Evolutionary conservation across 2,888 invertebrate genomes (phyloP).

Genomic region (Drosophila mimica): DNA sequence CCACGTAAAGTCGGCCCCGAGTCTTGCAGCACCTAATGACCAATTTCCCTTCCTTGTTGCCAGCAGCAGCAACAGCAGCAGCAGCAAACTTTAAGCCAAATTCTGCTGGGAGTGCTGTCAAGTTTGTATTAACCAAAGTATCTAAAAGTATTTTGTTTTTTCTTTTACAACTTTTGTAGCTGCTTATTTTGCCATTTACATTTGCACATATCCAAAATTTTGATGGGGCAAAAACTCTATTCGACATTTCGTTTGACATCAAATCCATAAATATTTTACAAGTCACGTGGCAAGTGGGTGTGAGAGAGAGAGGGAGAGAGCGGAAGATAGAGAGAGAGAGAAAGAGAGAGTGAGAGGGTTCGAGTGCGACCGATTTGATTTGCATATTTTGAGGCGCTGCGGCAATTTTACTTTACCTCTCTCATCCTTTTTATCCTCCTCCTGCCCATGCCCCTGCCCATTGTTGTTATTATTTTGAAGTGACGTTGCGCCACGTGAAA

Average conservation of each 20-base stretch:
- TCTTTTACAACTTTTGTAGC: background rate
- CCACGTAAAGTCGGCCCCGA: constrained; percentile 60
- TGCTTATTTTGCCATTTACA: constrained; percentile 34
- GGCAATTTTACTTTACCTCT: background rate
- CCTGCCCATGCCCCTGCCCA: background rate
- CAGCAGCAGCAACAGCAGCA: constrained; percentile 1
- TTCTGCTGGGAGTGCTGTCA: constrained; percentile 33
- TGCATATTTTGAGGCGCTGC: constrained; percentile 48
- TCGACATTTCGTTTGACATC: constrained; percentile 47
- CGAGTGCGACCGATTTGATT: constrained; percentile 36
- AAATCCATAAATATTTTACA: constrained; percentile 52
- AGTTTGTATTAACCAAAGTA: constrained; percentile 8
- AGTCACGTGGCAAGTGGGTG: constrained; percentile 56
- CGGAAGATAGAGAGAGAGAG: background rate
- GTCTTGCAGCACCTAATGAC: constrained; percentile 73
- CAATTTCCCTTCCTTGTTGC: constrained; percentile 66
- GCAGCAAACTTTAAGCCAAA: constrained; percentile 41
- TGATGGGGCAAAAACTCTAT: constrained; percentile 15
- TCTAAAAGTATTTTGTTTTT: background rate
- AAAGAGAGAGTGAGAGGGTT: background rate
- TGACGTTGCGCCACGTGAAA: constrained; percentile 38
- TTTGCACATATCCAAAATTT: constrained; percentile 12
- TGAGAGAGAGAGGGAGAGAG: background rate
- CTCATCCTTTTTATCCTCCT: constrained; percentile 12
- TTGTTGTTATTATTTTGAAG: constrained; percentile 41